phyloP scores from a whole-genome alignment of 1,140 invertebrate genomes.

The Procambarus clarkii region DNA sequence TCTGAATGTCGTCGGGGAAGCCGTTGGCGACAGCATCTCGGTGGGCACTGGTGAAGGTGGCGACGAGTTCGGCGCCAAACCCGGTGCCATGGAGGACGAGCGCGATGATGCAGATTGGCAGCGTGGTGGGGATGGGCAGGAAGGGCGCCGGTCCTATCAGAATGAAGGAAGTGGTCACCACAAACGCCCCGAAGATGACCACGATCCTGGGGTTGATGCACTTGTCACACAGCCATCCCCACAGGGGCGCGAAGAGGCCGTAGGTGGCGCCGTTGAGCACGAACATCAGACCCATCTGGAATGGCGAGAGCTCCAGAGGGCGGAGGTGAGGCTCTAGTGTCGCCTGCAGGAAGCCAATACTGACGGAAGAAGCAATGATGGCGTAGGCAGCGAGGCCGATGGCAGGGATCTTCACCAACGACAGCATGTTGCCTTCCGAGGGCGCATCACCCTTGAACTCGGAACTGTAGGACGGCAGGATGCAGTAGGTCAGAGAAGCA shows the following conservation, averaged over 20 bases:
- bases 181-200: constrained; percentile 59
- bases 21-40: constrained; percentile 82
- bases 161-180: constrained; percentile 52
- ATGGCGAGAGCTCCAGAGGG: constrained; percentile 83
- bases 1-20: constrained; percentile 88
- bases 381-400: constrained; percentile 80
- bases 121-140: constrained; percentile 42
- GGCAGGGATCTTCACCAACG: constrained; percentile 74
- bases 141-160: constrained; percentile 67
- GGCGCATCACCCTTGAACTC: constrained; percentile 70
- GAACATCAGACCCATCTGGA: constrained; percentile 89
- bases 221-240: constrained; percentile 88
- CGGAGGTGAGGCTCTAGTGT: constrained; percentile 88
- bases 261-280: constrained; percentile 91
- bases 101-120: constrained; percentile 79
- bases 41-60: constrained; percentile 88
- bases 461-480: constrained; percentile 82
- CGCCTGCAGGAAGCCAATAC: constrained; percentile 88
- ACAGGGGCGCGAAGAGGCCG: constrained; percentile 86
- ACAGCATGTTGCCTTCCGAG: constrained; percentile 71
- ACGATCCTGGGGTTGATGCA: constrained; percentile 46
- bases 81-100: constrained; percentile 87
- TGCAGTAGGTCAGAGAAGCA: constrained; percentile 84
- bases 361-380: constrained; percentile 85
- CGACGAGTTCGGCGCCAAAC: constrained; percentile 87